A percentile compares a stretch with the other conserved stretches of the same genome.
Evolutionary conservation across 2,113 vertebrate species (phyloP).

Genomic region (Panurus biarmicus): DNA sequence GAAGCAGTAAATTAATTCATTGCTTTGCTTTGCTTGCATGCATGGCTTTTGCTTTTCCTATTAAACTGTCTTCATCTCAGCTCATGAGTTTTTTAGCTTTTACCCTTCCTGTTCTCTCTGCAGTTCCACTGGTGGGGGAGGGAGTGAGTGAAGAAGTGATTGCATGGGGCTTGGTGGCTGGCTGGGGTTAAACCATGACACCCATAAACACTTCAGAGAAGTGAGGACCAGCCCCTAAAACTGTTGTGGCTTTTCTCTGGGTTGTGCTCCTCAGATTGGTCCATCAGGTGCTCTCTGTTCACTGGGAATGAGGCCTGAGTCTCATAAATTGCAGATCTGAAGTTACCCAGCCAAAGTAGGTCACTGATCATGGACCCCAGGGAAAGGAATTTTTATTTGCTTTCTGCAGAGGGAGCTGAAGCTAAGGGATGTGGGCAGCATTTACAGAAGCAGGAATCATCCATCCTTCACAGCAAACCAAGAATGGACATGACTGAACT

Average conservation of each 20-base stretch:
- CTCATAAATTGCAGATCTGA: neutral
- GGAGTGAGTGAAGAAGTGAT: neutral
- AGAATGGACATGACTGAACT: neutral
- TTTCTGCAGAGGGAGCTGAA: neutral
- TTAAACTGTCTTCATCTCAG: neutral
- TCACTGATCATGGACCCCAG: neutral
- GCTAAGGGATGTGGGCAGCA: neutral
- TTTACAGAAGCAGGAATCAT: neutral
- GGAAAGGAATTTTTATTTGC: neutral
- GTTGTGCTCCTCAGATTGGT: neutral
- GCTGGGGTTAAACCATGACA: neutral
- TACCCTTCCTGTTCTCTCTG: neutral
- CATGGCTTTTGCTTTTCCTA: neutral
- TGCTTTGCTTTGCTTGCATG: neutral
- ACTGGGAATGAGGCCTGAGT: neutral
- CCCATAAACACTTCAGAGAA: neutral
- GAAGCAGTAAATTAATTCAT: neutral
- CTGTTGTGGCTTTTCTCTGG: neutral
- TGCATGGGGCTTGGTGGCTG: neutral
- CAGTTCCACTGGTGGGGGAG: neutral
- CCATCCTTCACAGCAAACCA: neutral
- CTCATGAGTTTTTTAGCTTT: neutral
- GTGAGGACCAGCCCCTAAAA: neutral
- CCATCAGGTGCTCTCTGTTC: neutral
- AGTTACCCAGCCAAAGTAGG: neutral